These are phyloP conservation scores for Aspiorhynchus laticeps DNA, from an alignment of 2,113 vertebrate genomes.

Conservation along the genomic window DNA sequence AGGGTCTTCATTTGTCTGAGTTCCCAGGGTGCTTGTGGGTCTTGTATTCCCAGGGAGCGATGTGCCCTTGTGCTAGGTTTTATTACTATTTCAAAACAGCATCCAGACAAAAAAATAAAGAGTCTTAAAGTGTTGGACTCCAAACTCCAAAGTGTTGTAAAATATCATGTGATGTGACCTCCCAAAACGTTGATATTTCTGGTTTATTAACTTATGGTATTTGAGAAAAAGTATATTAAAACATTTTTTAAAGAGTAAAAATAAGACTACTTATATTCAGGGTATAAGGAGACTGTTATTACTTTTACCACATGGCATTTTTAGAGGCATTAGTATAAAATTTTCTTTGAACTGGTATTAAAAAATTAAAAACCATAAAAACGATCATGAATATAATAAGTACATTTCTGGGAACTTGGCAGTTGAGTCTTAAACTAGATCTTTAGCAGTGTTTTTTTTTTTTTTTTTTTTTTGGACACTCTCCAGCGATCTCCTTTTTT, in stretches of 20 bases:
- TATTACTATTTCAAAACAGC: background rate
- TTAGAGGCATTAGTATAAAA: background rate
- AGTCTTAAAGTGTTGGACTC: no score
- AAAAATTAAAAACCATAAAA: background rate
- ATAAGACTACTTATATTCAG: background rate
- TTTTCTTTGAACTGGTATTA: background rate
- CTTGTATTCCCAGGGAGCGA: background rate
- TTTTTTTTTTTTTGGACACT: no score
- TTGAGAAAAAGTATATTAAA: background rate
- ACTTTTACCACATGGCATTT: background rate
- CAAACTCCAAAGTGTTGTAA: background rate
- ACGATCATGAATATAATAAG: background rate
- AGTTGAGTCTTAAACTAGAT: background rate
- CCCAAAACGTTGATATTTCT: background rate
- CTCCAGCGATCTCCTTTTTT: background rate
- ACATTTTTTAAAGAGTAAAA: background rate
- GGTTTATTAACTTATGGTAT: background rate
- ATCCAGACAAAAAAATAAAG: no score
- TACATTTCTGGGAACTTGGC: background rate
- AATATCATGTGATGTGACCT: background rate
- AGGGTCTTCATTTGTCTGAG: conserved; percentile 21
- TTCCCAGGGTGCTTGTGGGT: conserved; percentile 17
- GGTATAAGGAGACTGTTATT: background rate
- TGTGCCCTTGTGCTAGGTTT: conserved; percentile 15
- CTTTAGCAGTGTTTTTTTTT: no score